These are phyloP conservation scores for Hystrix brachyura DNA, from an alignment of 2,113 vertebrate species.

Conservation along the genomic window DNA sequence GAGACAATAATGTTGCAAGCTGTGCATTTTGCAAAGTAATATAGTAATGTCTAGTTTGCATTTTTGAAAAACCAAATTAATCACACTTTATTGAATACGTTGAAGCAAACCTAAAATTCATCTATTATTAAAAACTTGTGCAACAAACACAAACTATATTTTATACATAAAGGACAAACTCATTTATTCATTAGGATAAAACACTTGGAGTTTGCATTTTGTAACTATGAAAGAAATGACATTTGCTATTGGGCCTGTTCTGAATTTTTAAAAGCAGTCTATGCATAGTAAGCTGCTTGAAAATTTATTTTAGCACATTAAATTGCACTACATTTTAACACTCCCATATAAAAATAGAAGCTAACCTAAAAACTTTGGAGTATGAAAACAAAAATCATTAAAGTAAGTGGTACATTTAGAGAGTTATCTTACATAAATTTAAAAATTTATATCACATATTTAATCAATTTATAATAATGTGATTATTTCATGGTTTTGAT, in stretches of 20 bases:
- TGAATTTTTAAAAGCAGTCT: slow-evolving; percentile 88
- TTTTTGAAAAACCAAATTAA: slow-evolving; percentile 95
- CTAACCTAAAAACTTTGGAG: slow-evolving; percentile 58
- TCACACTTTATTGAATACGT: slow-evolving; percentile 93
- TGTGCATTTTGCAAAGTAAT: slow-evolving; percentile 94
- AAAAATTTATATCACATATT: neutral
- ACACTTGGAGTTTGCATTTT: slow-evolving; percentile 91
- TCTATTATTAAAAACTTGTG: slow-evolving; percentile 94
- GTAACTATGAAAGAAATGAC: slow-evolving; percentile 88
- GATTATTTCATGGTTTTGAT: slow-evolving; percentile 37
- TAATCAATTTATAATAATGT: slow-evolving; percentile 44
- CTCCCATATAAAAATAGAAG: slow-evolving; percentile 31
- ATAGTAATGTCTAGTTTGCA: slow-evolving; percentile 94
- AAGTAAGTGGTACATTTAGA: neutral
- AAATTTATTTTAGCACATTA: slow-evolving; percentile 83
- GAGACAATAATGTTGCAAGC: slow-evolving; percentile 95
- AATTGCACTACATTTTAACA: slow-evolving; percentile 69
- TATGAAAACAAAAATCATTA: slow-evolving; percentile 31
- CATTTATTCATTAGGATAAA: slow-evolving; percentile 94
- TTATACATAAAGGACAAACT: slow-evolving; percentile 94
- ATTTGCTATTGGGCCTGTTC: slow-evolving; percentile 86
- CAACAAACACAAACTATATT: slow-evolving; percentile 93
- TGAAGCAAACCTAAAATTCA: slow-evolving; percentile 93
- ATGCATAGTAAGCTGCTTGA: slow-evolving; percentile 83
- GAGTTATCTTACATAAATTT: slow-evolving; percentile 1